These are phyloP conservation scores for Eucriotettix oculatus DNA, from an alignment of 2,888 invertebrate species.

Conservation along the genomic window DNA sequence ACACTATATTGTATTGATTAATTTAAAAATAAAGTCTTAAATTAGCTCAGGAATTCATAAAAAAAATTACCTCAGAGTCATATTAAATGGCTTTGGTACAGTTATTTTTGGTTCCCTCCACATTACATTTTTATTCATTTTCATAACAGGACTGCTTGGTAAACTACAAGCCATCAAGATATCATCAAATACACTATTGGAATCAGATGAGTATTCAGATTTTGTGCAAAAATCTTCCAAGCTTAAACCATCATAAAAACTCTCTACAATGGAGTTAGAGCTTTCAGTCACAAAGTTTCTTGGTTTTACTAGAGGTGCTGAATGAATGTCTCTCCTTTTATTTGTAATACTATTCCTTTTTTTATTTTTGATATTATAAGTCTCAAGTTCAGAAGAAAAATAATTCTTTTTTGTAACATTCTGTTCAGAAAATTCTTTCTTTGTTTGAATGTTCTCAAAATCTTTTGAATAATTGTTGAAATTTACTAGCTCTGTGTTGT, in stretches of 20 bases:
- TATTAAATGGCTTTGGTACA: slow-evolving; percentile 50
- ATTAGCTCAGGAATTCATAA: not conserved
- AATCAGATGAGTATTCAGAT: slow-evolving; percentile 8
- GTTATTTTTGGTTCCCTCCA: slow-evolving; percentile 27
- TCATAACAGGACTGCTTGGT: slow-evolving; percentile 28
- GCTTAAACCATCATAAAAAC: slow-evolving; percentile 9
- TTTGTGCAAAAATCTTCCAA: slow-evolving; percentile 7
- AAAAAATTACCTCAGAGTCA: slow-evolving; percentile 42
- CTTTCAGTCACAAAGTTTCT: slow-evolving; percentile 3
- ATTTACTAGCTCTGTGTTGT: no score
- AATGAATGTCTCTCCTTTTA: slow-evolving; percentile 3
- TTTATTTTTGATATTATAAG: not conserved
- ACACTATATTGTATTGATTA: no score
- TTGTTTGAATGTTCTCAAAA: not conserved
- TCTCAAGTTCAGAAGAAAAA: not conserved
- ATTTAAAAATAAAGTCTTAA: no score
- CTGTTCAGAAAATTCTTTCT: not conserved
- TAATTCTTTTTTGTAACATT: not conserved
- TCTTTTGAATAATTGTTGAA: not conserved
- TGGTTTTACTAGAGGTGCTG: not conserved
- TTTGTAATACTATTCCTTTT: slow-evolving; percentile 3
- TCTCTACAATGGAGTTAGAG: slow-evolving; percentile 6
- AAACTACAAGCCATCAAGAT: slow-evolving; percentile 30
- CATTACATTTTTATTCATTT: slow-evolving; percentile 10
- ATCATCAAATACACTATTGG: slow-evolving; percentile 8